A percentile compares a stretch with the other conserved stretches of the same genome.
These are phyloP conservation scores for Pteromalus puparum DNA, from an alignment of 1,140 invertebrate genomes.

Conservation along the genomic window DNA sequence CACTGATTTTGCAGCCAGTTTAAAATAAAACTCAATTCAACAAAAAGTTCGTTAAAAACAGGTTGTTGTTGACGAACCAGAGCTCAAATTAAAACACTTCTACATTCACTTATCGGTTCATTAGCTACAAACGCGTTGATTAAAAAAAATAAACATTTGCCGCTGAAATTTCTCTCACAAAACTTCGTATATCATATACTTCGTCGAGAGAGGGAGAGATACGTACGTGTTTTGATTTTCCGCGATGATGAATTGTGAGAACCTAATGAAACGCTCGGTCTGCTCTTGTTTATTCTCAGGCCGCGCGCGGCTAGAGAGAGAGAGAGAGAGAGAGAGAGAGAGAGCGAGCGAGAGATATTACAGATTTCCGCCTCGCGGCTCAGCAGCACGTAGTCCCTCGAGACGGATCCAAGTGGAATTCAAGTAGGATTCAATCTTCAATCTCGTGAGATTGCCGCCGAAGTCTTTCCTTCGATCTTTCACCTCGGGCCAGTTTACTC, in stretches of 20 bases:
- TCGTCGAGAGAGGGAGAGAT: too few relatives aligned
- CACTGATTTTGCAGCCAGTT: too few relatives aligned
- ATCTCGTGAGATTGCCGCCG: constrained; percentile 26
- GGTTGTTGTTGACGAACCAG: too few relatives aligned
- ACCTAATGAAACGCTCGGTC: not conserved
- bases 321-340: not conserved
- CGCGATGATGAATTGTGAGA: not conserved
- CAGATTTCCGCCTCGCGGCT: not conserved
- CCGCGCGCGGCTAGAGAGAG: not conserved
- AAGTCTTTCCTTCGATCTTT: constrained; percentile 28
- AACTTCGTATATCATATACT: too few relatives aligned
- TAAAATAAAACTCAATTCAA: too few relatives aligned
- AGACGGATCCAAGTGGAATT: constrained; percentile 5
- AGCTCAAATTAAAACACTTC: too few relatives aligned
- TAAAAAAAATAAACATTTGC: too few relatives aligned
- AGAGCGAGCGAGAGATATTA: not conserved
- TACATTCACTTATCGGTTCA: too few relatives aligned
- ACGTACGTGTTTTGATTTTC: not conserved
- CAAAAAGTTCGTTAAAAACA: too few relatives aligned
- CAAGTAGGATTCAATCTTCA: constrained; percentile 33
- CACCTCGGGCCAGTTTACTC: constrained; percentile 24
- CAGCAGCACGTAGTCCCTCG: not conserved
- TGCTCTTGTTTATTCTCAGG: not conserved
- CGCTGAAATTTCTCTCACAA: too few relatives aligned
- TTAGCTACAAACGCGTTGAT: too few relatives aligned